A percentile compares a stretch with the other conserved stretches of the same genome.
Conservation (phyloP, 1,140 invertebrate genomes). For the Mycetomoellerius zeteki region DNA sequence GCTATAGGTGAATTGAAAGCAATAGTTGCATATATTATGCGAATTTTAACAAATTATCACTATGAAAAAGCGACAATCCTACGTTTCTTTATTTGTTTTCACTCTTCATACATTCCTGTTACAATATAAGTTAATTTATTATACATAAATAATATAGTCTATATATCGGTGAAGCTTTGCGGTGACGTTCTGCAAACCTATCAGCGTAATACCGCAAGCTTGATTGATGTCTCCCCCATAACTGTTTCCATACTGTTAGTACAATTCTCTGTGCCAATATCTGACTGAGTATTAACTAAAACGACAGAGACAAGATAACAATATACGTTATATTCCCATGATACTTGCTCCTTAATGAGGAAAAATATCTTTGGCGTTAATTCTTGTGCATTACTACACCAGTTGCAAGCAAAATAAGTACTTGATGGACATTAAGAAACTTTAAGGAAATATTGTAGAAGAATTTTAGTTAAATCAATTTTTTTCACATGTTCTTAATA, state of each 20-base stretch:
- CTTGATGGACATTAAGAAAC: not conserved
- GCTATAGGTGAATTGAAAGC: conserved; percentile 24
- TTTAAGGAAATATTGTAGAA: conserved; percentile 37
- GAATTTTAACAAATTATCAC: conserved; percentile 30
- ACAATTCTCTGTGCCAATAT: conserved; percentile 86
- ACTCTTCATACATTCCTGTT: conserved; percentile 80
- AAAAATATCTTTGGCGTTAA: conserved; percentile 66
- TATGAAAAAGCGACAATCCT: conserved; percentile 27
- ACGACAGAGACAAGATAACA: conserved; percentile 71
- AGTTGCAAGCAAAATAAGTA: conserved; percentile 6
- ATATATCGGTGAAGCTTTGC: conserved; percentile 28
- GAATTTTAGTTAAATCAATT: not conserved
- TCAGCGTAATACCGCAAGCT: conserved; percentile 39
- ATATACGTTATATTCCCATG: conserved; percentile 63
- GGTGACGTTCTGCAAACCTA: conserved; percentile 27
- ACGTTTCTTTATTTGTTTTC: conserved; percentile 68
- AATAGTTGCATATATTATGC: conserved; percentile 25
- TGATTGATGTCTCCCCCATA: conserved; percentile 58
- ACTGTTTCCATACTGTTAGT: conserved; percentile 83
- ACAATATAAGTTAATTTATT: conserved; percentile 80
- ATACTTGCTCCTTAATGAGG: conserved; percentile 32
- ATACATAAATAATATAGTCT: conserved; percentile 76
- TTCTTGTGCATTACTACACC: not conserved
- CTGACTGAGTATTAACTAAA: conserved; percentile 82
- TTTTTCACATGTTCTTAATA: conserved; percentile 55